Conservation (phyloP, 1,140 invertebrate genomes). For the Lamellibrachia luymesi region DNA sequence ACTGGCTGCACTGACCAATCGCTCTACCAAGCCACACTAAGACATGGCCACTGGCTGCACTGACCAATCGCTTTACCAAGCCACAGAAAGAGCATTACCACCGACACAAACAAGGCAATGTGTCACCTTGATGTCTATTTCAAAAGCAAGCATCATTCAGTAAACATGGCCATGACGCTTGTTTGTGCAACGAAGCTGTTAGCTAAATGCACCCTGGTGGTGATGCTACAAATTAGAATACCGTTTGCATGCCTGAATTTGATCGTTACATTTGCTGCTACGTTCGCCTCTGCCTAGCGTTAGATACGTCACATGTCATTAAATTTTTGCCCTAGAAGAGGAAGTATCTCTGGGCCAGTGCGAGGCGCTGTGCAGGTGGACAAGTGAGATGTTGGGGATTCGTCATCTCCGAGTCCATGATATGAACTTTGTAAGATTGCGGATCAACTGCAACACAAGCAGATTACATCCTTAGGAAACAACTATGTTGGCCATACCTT, state of each 20-base stretch:
- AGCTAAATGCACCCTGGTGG: background rate
- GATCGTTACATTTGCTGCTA: too few relatives aligned
- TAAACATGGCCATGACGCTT: background rate
- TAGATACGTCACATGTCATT: too few relatives aligned
- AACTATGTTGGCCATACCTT: too few relatives aligned
- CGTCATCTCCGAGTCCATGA: constrained; percentile 30
- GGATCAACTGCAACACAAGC: constrained; percentile 47
- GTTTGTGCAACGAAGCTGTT: background rate
- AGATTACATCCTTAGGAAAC: background rate
- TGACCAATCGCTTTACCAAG: background rate
- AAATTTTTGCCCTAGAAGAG: constrained; percentile 33
- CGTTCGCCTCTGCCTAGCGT: too few relatives aligned
- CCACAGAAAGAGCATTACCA: background rate
- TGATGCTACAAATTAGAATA: too few relatives aligned
- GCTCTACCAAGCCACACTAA: background rate
- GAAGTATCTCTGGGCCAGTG: constrained; percentile 48
- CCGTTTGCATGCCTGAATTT: too few relatives aligned
- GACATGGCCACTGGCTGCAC: too few relatives aligned
- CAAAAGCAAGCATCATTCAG: background rate
- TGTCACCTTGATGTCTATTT: background rate
- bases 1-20: background rate
- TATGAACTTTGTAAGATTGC: constrained; percentile 46
- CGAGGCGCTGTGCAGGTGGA: constrained; percentile 39
- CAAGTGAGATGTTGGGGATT: constrained; percentile 37
- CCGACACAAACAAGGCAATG: background rate